A percentile compares a stretch with the other conserved stretches of the same genome.
phyloP scores from a whole-genome alignment of 2,888 invertebrate genomes.

The Pandemis corylana region DNA sequence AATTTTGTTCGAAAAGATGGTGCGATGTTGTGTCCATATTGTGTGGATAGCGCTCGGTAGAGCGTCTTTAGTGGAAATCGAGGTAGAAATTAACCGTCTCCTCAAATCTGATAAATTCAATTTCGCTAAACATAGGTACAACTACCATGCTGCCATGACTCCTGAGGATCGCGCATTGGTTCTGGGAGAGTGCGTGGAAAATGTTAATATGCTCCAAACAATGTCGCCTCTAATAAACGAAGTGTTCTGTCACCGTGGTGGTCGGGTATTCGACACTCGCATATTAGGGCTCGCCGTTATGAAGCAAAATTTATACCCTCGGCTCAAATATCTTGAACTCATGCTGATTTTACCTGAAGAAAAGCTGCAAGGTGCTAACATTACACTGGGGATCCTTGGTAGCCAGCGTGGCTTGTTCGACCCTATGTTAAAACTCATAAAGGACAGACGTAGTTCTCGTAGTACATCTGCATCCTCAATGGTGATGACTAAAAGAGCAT shows the following conservation, averaged over 20 bases:
- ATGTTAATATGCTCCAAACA: not conserved
- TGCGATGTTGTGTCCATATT: constrained; percentile 17
- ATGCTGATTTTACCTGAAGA: constrained; percentile 30
- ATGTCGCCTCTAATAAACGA: constrained; percentile 29
- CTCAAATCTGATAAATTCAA: constrained; percentile 33
- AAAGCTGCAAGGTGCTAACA: constrained; percentile 2
- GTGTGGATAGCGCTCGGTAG: constrained; percentile 37
- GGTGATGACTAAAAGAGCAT: not conserved
- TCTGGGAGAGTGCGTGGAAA: constrained; percentile 16
- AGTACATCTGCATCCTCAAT: constrained; percentile 12
- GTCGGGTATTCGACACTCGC: not conserved
- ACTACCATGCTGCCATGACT: not conserved
- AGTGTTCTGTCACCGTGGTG: constrained; percentile 24
- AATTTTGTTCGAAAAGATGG: constrained; percentile 21
- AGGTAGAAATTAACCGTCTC: constrained; percentile 29
- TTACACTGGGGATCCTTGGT: constrained; percentile 32
- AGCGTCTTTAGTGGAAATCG: constrained; percentile 3
- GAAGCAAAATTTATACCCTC: constrained; percentile 16
- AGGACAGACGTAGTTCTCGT: not conserved
- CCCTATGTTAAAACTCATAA: constrained; percentile 26
- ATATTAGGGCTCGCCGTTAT: constrained; percentile 25
- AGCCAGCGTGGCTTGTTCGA: constrained; percentile 16
- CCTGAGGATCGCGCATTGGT: not conserved
- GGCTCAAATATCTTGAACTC: constrained; percentile 17
- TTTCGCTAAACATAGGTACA: constrained; percentile 29